Percentiles rank a stretch among this genome's conserved stretches.
Conservation (phyloP, 2,888 invertebrate genomes). For the Osmoderma eremita region DNA sequence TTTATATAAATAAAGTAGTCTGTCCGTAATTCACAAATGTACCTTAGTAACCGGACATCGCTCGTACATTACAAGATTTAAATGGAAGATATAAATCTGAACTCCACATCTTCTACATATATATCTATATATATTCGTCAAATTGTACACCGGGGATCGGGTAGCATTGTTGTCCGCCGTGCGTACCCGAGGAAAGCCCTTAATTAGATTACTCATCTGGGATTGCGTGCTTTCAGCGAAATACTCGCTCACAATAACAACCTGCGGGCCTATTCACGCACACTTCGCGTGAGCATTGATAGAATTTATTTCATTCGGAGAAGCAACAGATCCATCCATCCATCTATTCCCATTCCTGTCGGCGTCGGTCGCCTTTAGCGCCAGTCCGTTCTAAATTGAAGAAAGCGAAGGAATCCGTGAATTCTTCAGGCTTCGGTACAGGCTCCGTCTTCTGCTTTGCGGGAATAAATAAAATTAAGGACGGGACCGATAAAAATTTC, state of each 20-base stretch:
- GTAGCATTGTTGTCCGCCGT: slow-evolving; percentile 10
- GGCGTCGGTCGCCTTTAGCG: too few relatives aligned
- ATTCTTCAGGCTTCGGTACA: neutral
- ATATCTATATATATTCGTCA: too few relatives aligned
- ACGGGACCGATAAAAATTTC: slow-evolving; percentile 32
- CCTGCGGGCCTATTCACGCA: slow-evolving; percentile 14
- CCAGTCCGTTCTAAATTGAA: too few relatives aligned
- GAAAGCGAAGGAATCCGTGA: too few relatives aligned
- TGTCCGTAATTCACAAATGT: too few relatives aligned
- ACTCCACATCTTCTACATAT: slow-evolving; percentile 13
- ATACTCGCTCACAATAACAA: slow-evolving; percentile 23
- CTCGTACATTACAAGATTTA: slow-evolving; percentile 5
- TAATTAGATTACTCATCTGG: slow-evolving; percentile 37
- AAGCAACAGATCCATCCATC: slow-evolving; percentile 26
- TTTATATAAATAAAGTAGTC: too few relatives aligned
- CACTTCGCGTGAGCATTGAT: slow-evolving; percentile 13
- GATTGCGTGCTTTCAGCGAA: slow-evolving; percentile 26
- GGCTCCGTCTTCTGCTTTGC: neutral
- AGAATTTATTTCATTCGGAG: slow-evolving; percentile 17
- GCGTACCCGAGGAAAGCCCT: slow-evolving; percentile 16
- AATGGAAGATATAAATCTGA: slow-evolving; percentile 33
- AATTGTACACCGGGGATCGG: too few relatives aligned
- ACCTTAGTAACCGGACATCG: too few relatives aligned
- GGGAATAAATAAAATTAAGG: slow-evolving; percentile 35
- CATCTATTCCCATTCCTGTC: neutral